Percentiles rank a stretch among this genome's conserved stretches.
phyloP scores from a whole-genome alignment of 2,888 invertebrate species.

The Ichneumoninae sp. region DNA sequence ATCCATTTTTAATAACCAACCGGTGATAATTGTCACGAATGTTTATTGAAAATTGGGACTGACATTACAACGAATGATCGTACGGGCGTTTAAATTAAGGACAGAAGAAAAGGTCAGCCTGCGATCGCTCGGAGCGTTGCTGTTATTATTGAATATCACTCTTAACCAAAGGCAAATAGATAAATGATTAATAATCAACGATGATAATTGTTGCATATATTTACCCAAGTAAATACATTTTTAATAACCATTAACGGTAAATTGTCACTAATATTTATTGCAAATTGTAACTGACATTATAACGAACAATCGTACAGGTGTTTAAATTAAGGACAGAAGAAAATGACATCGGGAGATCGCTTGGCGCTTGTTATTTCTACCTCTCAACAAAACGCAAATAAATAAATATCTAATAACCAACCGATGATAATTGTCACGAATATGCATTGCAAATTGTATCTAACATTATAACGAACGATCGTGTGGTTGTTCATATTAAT shows the following conservation, averaged over 20 bases:
- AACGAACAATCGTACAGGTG: too few species aligned
- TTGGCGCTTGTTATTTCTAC: neutral
- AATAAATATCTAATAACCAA: neutral
- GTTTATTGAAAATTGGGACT: neutral
- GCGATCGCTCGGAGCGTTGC: neutral
- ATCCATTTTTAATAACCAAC: neutral
- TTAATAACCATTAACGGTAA: too few species aligned
- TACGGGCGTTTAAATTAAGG: neutral
- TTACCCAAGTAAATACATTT: neutral
- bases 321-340: too few species aligned
- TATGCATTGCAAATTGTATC: slow-evolving; percentile 1
- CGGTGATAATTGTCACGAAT: neutral
- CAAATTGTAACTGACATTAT: too few species aligned
- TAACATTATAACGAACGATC: neutral
- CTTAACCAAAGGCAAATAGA: neutral
- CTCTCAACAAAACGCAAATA: neutral
- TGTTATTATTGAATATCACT: neutral
- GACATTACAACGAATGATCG: neutral
- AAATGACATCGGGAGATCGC: too few species aligned
- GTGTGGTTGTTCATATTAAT: neutral
- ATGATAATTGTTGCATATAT: too few species aligned
- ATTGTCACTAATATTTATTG: too few species aligned
- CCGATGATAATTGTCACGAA: neutral
- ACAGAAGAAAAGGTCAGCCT: neutral
- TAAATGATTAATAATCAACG: neutral